Base-by-base conservation (phyloP, 2,888 invertebrate species). In the Cheilosia vernalis region DNA sequence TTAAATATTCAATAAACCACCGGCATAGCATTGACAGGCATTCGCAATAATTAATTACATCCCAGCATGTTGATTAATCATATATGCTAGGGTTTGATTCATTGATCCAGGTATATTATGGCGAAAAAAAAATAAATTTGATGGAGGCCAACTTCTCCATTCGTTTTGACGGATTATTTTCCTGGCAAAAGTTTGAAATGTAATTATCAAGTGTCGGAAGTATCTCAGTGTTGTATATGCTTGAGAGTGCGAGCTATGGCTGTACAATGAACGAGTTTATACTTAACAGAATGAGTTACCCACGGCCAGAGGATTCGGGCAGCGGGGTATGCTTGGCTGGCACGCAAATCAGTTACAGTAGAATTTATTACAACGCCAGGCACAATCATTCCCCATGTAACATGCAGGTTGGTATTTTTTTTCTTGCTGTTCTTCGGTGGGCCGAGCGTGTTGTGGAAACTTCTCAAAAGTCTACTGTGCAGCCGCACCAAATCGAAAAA, bases 181-280 rank as follows among this genome's bases (percentile, higher is more conserved):
- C 58, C 80, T 47, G 64, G 66, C 30, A 74, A 85, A 49, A 80
- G 70, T 84, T 81, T 72, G 76, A 80, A 81, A 85, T 67, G 85
- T 80, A 85, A 85, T 85, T 85, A 85, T 85, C 72, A 85, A 81
- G 85, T 85, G 85, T 81, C 85, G 85, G 85, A 85, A 85, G 81
- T 85, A 67, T 84, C 74, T 76, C 69, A 61, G 49, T 47, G 44
- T 47, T 53, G 44, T 30, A 33, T 47, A 53, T 55, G 74, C 66
- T 66, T 77, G 72, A 55, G 60, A 27, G 13, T 81, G 72, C 49
- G 53, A 33, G 33, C 33, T 37, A 56, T 47, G 55, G 37, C 30
- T n/a, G 37, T 53, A 27, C 6, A 27, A 27, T 27, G 27, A 56
- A 60, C 47, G 49, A 9, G 7, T 30, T 30, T 73, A 69, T 30